Percentiles rank a stretch among this genome's conserved stretches.
Evolutionary conservation across 2,113 vertebrate genomes (phyloP).

Genomic region (Salminus brasiliensis): DNA sequence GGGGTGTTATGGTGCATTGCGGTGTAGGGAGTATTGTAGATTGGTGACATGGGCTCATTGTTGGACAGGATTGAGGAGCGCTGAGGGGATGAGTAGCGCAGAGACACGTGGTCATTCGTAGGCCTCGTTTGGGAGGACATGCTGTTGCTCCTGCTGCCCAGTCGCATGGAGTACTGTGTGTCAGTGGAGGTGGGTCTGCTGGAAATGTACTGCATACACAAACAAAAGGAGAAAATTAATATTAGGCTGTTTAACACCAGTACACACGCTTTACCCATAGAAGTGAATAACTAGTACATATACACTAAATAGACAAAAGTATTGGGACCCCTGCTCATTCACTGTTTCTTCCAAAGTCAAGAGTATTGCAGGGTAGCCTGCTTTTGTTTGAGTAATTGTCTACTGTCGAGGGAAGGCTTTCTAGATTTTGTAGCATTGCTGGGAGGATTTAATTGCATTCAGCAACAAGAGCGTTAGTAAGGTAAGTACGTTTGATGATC

Average conservation of each 20-base stretch:
- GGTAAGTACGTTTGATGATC: no score
- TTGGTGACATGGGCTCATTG: conserved; percentile 59
- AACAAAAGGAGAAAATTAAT: not conserved
- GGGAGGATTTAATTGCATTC: no score
- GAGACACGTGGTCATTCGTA: conserved; percentile 60
- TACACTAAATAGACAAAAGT: no score
- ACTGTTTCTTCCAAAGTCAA: no score
- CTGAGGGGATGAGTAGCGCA: conserved; percentile 72
- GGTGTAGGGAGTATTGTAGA: conserved; percentile 82
- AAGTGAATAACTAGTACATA: no score
- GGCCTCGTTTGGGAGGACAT: conserved; percentile 71
- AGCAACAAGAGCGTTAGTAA: no score
- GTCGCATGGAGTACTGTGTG: conserved; percentile 54
- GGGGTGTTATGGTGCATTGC: conserved; percentile 48
- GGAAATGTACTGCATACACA: conserved; percentile 74
- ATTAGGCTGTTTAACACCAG: not conserved
- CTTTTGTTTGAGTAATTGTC: no score
- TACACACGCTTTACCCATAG: no score
- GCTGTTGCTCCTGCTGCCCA: conserved; percentile 74
- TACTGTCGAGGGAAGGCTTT: no score
- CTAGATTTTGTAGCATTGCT: no score
- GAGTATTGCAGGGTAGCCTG: no score
- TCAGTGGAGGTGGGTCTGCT: conserved; percentile 74
- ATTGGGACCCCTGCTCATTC: no score
- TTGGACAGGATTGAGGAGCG: conserved; percentile 60